phyloP scores from a whole-genome alignment of 2,888 invertebrate species.

The Gymnocheta viridis region DNA sequence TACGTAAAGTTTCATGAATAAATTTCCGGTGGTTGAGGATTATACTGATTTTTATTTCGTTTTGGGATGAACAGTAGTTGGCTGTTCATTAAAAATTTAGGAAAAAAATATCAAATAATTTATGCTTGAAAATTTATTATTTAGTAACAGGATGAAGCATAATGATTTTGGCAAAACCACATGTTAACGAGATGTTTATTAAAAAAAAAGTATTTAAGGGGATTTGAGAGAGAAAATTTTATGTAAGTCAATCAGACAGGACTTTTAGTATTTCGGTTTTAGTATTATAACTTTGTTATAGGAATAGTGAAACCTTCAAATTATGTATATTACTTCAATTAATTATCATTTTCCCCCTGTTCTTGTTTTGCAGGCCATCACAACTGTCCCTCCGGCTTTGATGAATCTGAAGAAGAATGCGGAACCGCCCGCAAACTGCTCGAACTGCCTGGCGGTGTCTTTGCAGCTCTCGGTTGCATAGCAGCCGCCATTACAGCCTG shows the following conservation, averaged over 20 bases:
- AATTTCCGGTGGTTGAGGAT: slow-evolving; percentile 50
- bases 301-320: too few species aligned
- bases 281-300: too few species aligned
- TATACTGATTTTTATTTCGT: slow-evolving; percentile 1
- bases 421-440: slow-evolving; percentile 84
- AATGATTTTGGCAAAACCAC: background rate
- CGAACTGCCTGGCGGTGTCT: slow-evolving; percentile 83
- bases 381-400: slow-evolving; percentile 87
- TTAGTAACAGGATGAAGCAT: background rate
- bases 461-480: slow-evolving; percentile 84
- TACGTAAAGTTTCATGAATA: slow-evolving; percentile 52
- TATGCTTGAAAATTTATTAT: background rate
- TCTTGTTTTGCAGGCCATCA: slow-evolving; percentile 80
- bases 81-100: slow-evolving; percentile 53
- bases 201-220: background rate
- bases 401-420: slow-evolving; percentile 88
- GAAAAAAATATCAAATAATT: background rate
- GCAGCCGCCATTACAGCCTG: slow-evolving; percentile 84
- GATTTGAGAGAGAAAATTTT: background rate
- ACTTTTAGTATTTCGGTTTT: too few species aligned
- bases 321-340: too few species aligned
- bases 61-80: background rate
- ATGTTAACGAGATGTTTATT: background rate
- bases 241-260: too few species aligned
- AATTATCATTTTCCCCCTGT: background rate